Evolutionary conservation across 2,888 invertebrate species (phyloP), one percentile per base, ranked within the genome.

Genomic region (Heteropelma amictum): DNA sequence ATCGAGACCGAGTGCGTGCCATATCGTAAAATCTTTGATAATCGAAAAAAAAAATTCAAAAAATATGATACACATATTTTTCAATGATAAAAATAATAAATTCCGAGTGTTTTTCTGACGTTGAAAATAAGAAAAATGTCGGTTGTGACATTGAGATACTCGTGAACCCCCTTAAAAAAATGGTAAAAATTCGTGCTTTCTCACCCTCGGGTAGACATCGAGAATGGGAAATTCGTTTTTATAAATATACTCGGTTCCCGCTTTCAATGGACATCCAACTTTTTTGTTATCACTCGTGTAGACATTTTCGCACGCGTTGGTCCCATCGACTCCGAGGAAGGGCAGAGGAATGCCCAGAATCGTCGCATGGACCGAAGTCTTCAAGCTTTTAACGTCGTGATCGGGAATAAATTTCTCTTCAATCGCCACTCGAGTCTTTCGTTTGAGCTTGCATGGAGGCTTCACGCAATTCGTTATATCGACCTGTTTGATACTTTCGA

Each of bases 281-380:
- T 92, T 90, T 0, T 91, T 91, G 0, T 93, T 94, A 72, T 91
- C 91, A 0, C 86, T 86, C 0, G 85, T 87, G 82, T 88, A 93
- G 53, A 96, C 88, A 79, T 93, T 91, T 19, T 91, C 90, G 82
- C 96, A 96, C 28, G 95, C 93, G 58, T 92, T 91, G 21, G 89
- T 90, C 8, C 93, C 94, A 85, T 96, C 94, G 10, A 95, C 94
- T 6, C 96, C 96, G 7, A 95, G 84, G 85, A 95, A 96, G 0
- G 96, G 96, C 58, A 96, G 83, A 0, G 91, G 90, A 0, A 95
- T 84, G 0, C 93, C 93, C 1, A 92, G 84, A 14, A 95, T 90
- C 0, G 90, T 89, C 0, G 94, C 96, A 74, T 87, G 88, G 4
- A 96, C 95, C 6, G 89, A 86, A 72, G 93, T 94, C 47, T 61